Conservation (phyloP, 2,113 vertebrate species). For the Prinia subflava region DNA sequence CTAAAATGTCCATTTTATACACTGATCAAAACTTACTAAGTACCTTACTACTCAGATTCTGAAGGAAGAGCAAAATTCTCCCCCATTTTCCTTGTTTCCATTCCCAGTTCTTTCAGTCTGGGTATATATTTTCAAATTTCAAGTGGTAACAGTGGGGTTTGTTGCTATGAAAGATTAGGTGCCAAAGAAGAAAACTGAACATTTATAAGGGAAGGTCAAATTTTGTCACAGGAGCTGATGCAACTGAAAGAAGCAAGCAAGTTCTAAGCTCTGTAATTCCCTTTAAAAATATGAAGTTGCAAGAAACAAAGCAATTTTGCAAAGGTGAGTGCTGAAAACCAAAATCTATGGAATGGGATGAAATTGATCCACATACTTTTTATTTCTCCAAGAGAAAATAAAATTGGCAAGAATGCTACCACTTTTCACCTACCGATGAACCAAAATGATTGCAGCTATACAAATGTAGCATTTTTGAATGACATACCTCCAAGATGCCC, state of each 20-base stretch:
- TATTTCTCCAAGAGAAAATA: not conserved
- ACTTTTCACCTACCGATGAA: not conserved
- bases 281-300: not conserved
- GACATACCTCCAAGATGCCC: constrained; percentile 89
- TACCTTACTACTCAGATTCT: not conserved
- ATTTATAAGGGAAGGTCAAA: not conserved
- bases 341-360: not conserved
- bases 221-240: not conserved
- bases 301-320: not conserved
- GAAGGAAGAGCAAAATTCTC: not conserved
- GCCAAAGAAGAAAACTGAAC: not conserved
- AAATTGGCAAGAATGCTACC: not conserved
- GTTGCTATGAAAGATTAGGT: not conserved
- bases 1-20: not conserved
- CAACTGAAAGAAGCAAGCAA: not conserved
- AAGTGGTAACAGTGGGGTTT: not conserved
- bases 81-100: not conserved
- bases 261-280: not conserved
- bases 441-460: not conserved
- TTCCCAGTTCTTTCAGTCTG: not conserved
- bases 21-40: not conserved
- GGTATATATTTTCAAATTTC: not conserved
- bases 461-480: not conserved
- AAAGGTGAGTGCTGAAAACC: not conserved
- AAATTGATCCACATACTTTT: not conserved